phyloP scores from a whole-genome alignment of 2,113 vertebrate species.

The Zapornia atra region DNA sequence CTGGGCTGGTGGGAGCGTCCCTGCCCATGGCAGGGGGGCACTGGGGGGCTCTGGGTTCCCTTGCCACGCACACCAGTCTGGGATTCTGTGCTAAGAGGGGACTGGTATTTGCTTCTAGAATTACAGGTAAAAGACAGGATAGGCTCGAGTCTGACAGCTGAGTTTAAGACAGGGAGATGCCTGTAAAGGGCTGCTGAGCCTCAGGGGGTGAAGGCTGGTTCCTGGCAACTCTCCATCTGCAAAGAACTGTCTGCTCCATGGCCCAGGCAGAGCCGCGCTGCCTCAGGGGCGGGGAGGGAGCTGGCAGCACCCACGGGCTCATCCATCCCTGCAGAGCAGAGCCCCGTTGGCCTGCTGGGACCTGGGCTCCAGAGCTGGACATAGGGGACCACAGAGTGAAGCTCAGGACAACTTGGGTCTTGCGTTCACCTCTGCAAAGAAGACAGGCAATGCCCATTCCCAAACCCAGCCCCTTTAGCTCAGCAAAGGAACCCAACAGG shows the following conservation, averaged over 20 bases:
- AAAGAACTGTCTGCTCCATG: background rate
- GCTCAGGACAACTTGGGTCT: background rate
- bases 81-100: background rate
- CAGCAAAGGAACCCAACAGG: background rate
- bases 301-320: background rate
- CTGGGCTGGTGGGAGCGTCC: no score
- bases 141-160: rapidly evolving
- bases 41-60: background rate
- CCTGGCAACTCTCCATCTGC: background rate
- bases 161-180: background rate
- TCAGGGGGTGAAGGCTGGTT: background rate
- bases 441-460: rapidly evolving
- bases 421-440: background rate
- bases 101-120: background rate
- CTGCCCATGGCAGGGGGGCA: background rate
- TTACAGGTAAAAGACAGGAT: background rate
- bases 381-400: background rate
- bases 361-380: background rate
- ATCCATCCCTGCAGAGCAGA: background rate
- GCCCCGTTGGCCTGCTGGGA: background rate
- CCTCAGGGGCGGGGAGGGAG: background rate
- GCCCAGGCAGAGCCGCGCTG: background rate
- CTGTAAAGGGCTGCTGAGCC: background rate
- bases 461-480: rapidly evolving
- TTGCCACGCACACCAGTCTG: background rate